Percentiles rank a stretch among this genome's conserved stretches.
Evolutionary conservation across 2,797 vertebrate genomes (phyloP).

Genomic region (Girardinus metallicus): DNA sequence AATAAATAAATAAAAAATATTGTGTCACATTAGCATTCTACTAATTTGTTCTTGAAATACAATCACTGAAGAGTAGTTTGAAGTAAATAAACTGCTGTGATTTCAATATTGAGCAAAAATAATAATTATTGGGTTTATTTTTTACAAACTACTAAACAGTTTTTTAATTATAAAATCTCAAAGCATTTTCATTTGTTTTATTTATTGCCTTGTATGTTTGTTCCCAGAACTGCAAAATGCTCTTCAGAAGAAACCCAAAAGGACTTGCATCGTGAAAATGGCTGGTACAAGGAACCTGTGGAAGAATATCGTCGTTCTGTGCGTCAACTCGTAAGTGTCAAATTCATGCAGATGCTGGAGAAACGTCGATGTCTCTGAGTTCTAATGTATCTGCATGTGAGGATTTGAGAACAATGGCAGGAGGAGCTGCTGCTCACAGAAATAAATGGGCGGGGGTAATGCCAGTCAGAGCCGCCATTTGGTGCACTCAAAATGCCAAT

Average conservation of each 20-base stretch:
- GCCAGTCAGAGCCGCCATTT: slow-evolving; percentile 45
- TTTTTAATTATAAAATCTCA: background rate
- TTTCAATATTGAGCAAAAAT: background rate
- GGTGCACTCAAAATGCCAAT: slow-evolving; percentile 34
- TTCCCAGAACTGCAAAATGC: slow-evolving; percentile 90
- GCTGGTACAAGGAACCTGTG: slow-evolving; percentile 95
- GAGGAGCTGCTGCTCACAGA: background rate
- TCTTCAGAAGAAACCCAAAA: slow-evolving; percentile 88
- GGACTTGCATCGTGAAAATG: slow-evolving; percentile 94
- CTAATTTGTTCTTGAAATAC: background rate
- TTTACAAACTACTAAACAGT: background rate
- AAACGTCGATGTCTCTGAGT: background rate
- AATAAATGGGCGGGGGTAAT: slow-evolving; percentile 1
- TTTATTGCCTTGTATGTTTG: slow-evolving; percentile 7
- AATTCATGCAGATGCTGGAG: background rate
- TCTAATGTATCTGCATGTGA: slow-evolving; percentile 8
- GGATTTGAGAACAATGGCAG: slow-evolving; percentile 1
- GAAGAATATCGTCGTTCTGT: slow-evolving; percentile 98
- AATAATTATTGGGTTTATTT: background rate
- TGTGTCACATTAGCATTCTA: background rate
- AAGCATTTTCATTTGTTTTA: background rate
- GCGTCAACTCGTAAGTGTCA: slow-evolving; percentile 93
- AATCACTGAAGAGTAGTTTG: background rate
- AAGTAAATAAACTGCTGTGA: background rate
- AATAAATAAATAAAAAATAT: background rate